phyloP scores from a whole-genome alignment of 2,113 vertebrate species.

The Cephalopholis sonnerati region DNA sequence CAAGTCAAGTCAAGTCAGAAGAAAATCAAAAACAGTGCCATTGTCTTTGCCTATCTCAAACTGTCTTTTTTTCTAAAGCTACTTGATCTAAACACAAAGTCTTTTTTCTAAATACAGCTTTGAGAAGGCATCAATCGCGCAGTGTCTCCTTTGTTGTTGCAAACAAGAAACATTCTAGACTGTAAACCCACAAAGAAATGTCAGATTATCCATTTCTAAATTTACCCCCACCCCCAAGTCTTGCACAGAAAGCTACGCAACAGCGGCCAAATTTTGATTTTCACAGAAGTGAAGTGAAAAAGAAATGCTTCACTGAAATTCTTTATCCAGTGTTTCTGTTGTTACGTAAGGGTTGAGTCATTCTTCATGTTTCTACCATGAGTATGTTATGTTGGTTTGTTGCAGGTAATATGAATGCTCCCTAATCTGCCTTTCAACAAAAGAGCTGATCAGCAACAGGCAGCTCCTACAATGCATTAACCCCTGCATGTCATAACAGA shows the following conservation, averaged over 20 bases:
- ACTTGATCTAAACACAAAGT: not conserved
- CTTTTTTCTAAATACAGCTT: not conserved
- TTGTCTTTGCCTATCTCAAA: not conserved
- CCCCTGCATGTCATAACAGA: not conserved
- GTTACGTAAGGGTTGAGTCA: slow-evolving; percentile 30
- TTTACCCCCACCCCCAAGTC: slow-evolving; percentile 10
- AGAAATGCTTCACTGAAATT: not conserved
- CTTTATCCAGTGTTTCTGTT: slow-evolving; percentile 3
- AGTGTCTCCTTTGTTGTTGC: not conserved
- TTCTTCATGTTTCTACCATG: slow-evolving; percentile 12
- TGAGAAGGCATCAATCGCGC: not conserved
- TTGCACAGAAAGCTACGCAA: not conserved
- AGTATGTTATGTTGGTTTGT: not conserved
- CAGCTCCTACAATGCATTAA: not conserved
- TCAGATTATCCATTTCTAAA: slow-evolving; percentile 28
- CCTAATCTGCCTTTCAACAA: slow-evolving; percentile 10
- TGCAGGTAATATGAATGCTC: not conserved
- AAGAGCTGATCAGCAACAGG: slow-evolving; percentile 7
- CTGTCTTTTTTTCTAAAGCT: not conserved
- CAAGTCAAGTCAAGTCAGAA: too few relatives aligned
- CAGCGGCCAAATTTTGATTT: slow-evolving; percentile 4
- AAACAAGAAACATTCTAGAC: not conserved
- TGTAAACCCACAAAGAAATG: slow-evolving; percentile 4
- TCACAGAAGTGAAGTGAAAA: slow-evolving; percentile 17
- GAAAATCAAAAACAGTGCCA: too few relatives aligned